Percentiles rank a stretch among this genome's conserved stretches.
phyloP scores from a whole-genome alignment of 2,797 vertebrate species.

The Podargus strigoides region DNA sequence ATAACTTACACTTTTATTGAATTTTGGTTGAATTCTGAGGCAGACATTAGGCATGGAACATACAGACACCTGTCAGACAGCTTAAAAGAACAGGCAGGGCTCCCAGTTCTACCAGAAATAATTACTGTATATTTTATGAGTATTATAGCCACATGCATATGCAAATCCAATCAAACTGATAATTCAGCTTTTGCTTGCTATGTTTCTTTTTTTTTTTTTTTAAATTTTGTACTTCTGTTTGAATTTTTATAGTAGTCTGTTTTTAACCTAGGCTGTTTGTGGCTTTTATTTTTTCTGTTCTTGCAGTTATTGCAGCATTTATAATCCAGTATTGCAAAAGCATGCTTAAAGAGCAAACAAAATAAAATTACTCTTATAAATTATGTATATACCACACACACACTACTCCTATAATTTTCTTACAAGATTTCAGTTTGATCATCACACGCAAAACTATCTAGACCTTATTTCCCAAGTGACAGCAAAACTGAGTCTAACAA shows the following conservation, averaged over 20 bases:
- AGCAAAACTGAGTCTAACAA: not conserved
- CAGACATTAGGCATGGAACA: not conserved
- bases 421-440: not conserved
- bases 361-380: not conserved
- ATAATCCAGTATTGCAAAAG: not conserved
- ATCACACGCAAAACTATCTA: not conserved
- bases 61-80: not conserved
- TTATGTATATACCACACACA: not conserved
- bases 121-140: not conserved
- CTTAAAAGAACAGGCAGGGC: not conserved
- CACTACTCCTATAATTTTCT: not conserved
- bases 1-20: not conserved
- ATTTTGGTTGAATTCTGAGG: not conserved
- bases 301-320: not conserved
- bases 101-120: not conserved
- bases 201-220: not conserved
- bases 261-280: not conserved
- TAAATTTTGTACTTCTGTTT: not conserved
- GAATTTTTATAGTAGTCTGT: not conserved
- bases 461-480: not conserved
- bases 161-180: not conserved
- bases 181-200: not conserved
- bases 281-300: not conserved
- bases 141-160: not conserved
- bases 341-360: conserved; percentile 34